Conservation (phyloP, 1,140 invertebrate genomes). For the Mizuhopecten yessoensis region DNA sequence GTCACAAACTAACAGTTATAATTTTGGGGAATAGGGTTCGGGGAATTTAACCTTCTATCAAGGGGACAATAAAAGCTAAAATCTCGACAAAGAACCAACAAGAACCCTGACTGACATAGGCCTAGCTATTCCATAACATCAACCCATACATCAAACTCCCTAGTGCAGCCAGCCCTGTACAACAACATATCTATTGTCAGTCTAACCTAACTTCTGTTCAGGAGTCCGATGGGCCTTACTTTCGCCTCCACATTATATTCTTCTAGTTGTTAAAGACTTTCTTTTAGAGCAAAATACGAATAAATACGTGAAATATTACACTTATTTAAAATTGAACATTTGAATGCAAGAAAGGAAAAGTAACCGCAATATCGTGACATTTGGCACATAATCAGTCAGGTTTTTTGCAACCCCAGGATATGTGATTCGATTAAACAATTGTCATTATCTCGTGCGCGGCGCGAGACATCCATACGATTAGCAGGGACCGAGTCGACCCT, state of each 20-base stretch:
- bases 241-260: not conserved
- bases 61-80: not conserved
- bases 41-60: conserved; percentile 2
- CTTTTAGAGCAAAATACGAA: not conserved
- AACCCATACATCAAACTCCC: not conserved
- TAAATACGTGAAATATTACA: not conserved
- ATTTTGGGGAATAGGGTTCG: not conserved
- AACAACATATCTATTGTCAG: not conserved
- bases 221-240: not conserved
- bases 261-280: not conserved
- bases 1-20: not conserved
- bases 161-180: not conserved
- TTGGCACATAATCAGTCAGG: conserved; percentile 1
- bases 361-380: not conserved
- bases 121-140: not conserved
- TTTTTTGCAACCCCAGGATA: conserved; percentile 23
- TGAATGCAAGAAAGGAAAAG: not conserved
- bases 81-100: not conserved
- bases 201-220: not conserved
- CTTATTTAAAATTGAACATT: conserved; percentile 11
- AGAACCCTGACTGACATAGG: not conserved
- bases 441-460: conserved; percentile 36
- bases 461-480: not conserved
- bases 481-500: not conserved
- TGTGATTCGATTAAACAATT: conserved; percentile 26